Evolutionary conservation across 1,140 invertebrate species (phyloP).

Genomic region (Zophobas atratus): DNA sequence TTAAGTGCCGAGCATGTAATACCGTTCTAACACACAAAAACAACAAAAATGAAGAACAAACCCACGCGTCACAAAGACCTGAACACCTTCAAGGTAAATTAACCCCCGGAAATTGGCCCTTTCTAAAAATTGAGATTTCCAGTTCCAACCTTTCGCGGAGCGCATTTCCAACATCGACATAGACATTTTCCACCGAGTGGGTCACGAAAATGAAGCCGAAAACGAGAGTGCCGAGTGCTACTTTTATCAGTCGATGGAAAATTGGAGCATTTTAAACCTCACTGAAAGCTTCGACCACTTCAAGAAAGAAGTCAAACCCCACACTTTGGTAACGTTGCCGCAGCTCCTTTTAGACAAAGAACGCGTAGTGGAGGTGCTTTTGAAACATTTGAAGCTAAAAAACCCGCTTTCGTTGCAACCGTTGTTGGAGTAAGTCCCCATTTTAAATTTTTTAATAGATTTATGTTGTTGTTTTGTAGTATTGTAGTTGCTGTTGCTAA

Average conservation of each 20-base stretch:
- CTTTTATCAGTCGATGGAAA: conserved; percentile 86
- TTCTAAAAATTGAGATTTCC: conserved; percentile 65
- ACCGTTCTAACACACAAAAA: background rate
- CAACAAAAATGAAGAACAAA: conserved; percentile 79
- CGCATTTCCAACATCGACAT: conserved; percentile 87
- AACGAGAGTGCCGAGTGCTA: conserved; percentile 81
- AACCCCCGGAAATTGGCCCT: conserved; percentile 37
- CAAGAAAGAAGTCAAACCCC: conserved; percentile 76
- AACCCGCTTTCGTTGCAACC: conserved; percentile 84
- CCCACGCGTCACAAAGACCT: conserved; percentile 82
- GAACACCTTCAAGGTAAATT: conserved; percentile 85
- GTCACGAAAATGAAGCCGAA: conserved; percentile 78
- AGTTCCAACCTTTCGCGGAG: conserved; percentile 92
- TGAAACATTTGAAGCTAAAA: conserved; percentile 80
- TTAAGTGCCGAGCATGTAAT: background rate
- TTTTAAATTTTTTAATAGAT: conserved; percentile 43
- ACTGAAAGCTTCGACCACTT: conserved; percentile 86
- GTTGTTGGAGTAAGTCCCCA: conserved; percentile 83
- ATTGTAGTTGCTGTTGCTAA: conserved; percentile 86
- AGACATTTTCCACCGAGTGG: conserved; percentile 83
- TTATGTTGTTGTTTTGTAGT: conserved; percentile 70
- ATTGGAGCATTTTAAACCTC: conserved; percentile 90
- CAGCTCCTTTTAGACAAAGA: conserved; percentile 87
- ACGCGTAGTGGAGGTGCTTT: conserved; percentile 78
- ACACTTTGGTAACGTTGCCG: conserved; percentile 81